Percentiles rank a stretch among this genome's conserved stretches.
These are phyloP conservation scores for Lepus oiostolus DNA, from an alignment of 2,797 vertebrate genomes.

Conservation along the genomic window DNA sequence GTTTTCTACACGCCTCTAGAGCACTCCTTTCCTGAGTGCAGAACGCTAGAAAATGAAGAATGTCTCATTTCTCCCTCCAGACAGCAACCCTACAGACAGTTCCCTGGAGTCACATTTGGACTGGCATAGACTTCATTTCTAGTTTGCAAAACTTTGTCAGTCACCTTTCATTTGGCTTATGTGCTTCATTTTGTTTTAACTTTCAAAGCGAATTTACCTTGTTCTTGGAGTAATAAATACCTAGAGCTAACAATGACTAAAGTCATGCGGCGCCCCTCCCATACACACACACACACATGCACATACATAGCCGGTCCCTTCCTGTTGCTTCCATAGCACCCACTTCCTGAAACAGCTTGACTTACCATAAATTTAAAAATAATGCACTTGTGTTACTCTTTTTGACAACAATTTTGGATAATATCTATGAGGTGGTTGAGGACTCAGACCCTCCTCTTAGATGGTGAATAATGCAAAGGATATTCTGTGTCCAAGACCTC, in stretches of 20 bases:
- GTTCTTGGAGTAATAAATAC: not conserved
- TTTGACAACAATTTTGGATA: not conserved
- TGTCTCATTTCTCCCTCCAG: not conserved
- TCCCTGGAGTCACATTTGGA: not conserved
- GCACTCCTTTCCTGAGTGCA: not conserved
- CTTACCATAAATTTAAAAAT: not conserved
- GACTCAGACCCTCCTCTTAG: not conserved
- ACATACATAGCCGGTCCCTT: too few species aligned
- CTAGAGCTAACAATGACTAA: not conserved
- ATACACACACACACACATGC: accelerated
- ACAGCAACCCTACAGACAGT: too few species aligned
- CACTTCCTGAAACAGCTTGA: not conserved
- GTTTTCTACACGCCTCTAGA: not conserved
- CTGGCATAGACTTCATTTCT: not conserved
- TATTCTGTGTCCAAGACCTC: not conserved
- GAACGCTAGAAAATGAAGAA: not conserved
- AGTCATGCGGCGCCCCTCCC: accelerated
- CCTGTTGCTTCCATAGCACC: not conserved
- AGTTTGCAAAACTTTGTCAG: not conserved
- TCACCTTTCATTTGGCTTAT: not conserved
- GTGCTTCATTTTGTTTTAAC: not conserved
- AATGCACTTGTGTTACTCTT: not conserved
- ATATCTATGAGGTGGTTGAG: not conserved
- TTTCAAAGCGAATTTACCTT: not conserved
- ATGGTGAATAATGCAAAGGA: not conserved